phyloP scores from a whole-genome alignment of 2,888 invertebrate species.

The Sepiola atlantica region DNA sequence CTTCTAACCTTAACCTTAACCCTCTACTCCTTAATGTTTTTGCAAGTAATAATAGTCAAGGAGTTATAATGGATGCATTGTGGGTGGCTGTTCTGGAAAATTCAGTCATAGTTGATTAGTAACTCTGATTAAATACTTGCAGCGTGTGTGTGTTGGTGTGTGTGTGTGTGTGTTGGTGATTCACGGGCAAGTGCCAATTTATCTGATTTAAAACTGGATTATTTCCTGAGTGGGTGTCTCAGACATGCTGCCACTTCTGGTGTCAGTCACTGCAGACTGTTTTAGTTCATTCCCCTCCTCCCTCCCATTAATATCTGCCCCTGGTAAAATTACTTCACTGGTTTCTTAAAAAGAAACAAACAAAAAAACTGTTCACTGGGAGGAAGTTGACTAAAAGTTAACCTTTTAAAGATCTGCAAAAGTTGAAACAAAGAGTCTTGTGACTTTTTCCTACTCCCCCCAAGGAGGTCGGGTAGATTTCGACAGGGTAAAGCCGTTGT shows the following conservation, averaged over 20 bases:
- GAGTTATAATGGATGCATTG: neutral
- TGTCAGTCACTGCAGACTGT: neutral
- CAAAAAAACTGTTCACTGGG: too few species aligned
- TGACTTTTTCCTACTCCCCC: too few species aligned
- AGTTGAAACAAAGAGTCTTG: neutral
- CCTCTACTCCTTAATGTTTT: neutral
- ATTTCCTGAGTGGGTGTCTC: constrained; percentile 1
- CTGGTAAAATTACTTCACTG: neutral
- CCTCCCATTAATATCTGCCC: neutral
- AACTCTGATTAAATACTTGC: neutral
- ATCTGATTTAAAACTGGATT: neutral
- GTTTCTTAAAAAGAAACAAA: neutral
- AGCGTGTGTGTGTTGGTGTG: neutral
- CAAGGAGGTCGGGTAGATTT: too few species aligned
- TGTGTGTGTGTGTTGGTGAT: neutral
- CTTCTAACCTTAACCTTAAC: neutral
- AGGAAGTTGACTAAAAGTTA: neutral
- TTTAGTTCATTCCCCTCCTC: neutral
- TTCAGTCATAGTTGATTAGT: constrained; percentile 32
- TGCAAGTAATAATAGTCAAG: neutral
- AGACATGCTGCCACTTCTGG: neutral
- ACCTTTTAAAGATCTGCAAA: neutral
- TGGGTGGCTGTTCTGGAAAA: neutral
- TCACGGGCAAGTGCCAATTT: constrained; percentile 10
- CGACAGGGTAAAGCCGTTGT: too few species aligned